Evolutionary conservation across 2,797 vertebrate species (phyloP), one percentile per base, ranked within the genome.

Genomic region (Scarus forsteni): DNA sequence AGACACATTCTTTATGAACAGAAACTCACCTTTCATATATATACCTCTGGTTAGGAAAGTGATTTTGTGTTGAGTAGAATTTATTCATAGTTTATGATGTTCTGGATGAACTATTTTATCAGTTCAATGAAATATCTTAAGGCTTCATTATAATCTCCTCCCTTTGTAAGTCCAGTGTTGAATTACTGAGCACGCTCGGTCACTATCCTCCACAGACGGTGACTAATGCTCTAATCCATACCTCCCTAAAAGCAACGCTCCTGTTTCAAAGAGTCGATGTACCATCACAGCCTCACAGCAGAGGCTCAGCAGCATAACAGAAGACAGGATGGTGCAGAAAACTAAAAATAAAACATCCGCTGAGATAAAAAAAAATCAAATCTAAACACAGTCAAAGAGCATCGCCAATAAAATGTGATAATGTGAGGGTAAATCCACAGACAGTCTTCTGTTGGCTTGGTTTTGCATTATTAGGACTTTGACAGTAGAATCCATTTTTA

Each of bases 141-240:
- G 2, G 27, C 60, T 0, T 13, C 5, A 27, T 9, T 9, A 0
- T 14, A 35, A 15, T 35, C 38, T 1, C 18, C 53, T 48, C 35
- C n/a, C 43, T 36, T 16, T 44, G 45, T 60, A 49, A 49, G 14
- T 18, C 40, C 6, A 44, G 63, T 50, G 64, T 13, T 76, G 63
- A 36, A 69, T 69, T 62, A 72, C 65, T 73, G 69, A 50, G 68
- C 46, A 63, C 63, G 65, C 49, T 75, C 10, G 18, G 18, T 64
- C 74, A 52, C 62, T 53, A 14, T 66, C 40, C 49, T 66, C 59
- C 11, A 60, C 35, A 11, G 64, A 69, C 57, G 44, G 7, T 61
- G 69, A 75, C 60, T 73, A 67, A 83, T 76, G 52, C 18, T 50
- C 61, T 59, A 60, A 76, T 79, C 75, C 40, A 71, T 71, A 70